Percentiles rank a stretch among this genome's conserved stretches.
Evolutionary conservation across 2,113 vertebrate genomes (phyloP).

Genomic region (Scalopus aquaticus): DNA sequence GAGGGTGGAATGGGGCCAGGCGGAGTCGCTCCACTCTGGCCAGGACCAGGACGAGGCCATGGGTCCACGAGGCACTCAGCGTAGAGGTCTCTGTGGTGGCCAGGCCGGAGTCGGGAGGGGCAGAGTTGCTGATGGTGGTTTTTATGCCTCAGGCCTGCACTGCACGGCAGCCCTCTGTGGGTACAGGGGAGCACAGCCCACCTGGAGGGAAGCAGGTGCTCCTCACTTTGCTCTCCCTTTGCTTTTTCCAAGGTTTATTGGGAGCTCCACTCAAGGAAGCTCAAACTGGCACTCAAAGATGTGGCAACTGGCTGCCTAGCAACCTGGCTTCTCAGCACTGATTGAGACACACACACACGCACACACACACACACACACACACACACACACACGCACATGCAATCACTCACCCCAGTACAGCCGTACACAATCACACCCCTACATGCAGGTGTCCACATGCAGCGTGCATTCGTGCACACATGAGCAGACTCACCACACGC

Average conservation of each 20-base stretch:
- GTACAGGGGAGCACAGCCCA: rapidly evolving
- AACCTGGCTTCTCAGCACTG: background rate
- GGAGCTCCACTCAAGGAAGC: background rate
- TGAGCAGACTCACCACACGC: background rate
- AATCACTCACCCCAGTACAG: background rate
- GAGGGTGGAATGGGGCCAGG: background rate
- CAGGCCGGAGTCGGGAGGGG: background rate
- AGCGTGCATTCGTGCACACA: rapidly evolving
- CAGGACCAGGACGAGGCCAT: background rate
- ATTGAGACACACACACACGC: background rate
- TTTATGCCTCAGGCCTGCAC: no score
- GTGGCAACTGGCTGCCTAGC: constrained; percentile 36
- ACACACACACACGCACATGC: rapidly evolving
- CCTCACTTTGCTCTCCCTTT: background rate
- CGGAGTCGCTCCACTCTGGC: background rate
- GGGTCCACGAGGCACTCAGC: background rate
- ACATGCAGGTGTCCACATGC: no score
- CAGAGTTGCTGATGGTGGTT: background rate
- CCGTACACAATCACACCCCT: background rate
- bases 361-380: rapidly evolving
- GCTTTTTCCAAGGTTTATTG: background rate
- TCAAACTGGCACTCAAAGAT: background rate
- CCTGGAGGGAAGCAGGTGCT: background rate
- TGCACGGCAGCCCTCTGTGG: rapidly evolving
- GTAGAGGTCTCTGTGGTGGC: background rate